Conservation (phyloP, 2,113 vertebrate species). For the Malurus melanocephalus region DNA sequence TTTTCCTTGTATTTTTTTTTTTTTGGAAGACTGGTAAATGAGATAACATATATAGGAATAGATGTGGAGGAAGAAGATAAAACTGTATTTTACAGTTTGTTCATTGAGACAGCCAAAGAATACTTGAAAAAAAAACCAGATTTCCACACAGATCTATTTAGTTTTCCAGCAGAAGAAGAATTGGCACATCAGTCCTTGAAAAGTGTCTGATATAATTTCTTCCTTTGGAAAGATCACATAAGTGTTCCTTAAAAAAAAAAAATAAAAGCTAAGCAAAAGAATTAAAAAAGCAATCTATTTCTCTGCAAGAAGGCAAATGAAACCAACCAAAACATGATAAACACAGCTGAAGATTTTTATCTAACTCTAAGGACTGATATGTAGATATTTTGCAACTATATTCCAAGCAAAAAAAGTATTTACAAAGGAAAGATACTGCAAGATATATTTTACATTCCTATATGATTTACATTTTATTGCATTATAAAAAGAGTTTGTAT, state of each 20-base stretch:
- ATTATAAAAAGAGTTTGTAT: background rate
- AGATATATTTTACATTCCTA: background rate
- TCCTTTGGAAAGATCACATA: background rate
- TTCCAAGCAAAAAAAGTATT: background rate
- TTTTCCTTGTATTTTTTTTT: background rate
- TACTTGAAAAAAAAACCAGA: background rate
- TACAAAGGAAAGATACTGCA: background rate
- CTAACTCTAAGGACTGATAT: background rate
- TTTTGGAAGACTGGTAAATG: background rate
- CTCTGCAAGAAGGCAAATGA: background rate
- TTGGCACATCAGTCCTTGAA: background rate
- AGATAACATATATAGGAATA: background rate
- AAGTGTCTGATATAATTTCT: background rate
- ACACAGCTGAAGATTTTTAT: background rate
- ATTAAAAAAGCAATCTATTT: background rate
- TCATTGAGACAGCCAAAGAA: background rate
- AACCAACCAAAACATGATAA: background rate
- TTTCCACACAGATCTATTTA: background rate
- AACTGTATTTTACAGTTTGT: background rate
- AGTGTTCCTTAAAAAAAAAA: background rate
- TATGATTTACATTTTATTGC: background rate
- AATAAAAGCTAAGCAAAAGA: background rate
- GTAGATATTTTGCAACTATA: background rate
- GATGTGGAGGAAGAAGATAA: background rate
- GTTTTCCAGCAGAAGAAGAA: background rate